Evolutionary conservation across 1,140 invertebrate genomes (phyloP).

Genomic region (Drosophila hydei): DNA sequence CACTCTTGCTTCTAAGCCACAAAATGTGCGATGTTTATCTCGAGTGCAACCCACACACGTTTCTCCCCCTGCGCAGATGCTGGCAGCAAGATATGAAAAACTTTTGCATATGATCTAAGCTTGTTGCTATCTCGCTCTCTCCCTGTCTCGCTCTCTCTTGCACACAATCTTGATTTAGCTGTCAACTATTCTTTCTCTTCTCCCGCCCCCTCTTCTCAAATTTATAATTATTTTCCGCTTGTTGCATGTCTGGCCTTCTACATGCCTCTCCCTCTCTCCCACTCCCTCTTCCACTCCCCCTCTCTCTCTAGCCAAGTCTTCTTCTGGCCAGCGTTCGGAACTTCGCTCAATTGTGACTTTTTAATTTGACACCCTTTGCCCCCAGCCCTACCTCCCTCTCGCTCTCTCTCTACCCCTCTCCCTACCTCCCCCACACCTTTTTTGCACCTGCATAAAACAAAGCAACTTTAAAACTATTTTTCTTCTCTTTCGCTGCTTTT

Average conservation of each 20-base stretch:
- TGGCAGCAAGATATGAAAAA: constrained; percentile 11
- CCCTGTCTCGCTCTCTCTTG: background rate
- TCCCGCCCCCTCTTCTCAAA: constrained; percentile 34
- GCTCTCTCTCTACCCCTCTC: constrained; percentile 1
- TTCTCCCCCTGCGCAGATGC: constrained; percentile 2
- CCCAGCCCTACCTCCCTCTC: background rate
- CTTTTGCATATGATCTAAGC: constrained; percentile 19
- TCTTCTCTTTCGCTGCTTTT: constrained; percentile 7
- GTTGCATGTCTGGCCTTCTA: constrained; percentile 53
- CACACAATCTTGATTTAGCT: background rate
- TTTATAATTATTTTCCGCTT: constrained; percentile 78
- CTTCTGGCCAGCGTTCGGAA: constrained; percentile 12
- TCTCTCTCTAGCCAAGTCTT: constrained; percentile 34
- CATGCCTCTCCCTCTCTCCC: constrained; percentile 1
- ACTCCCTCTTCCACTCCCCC: constrained; percentile 27
- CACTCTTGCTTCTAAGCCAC: constrained; percentile 30
- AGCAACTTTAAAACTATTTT: constrained; percentile 39
- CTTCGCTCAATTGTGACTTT: constrained; percentile 51
- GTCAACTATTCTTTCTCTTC: too few relatives aligned
- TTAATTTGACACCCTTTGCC: constrained; percentile 36
- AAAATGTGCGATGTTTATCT: constrained; percentile 47
- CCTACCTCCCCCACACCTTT: constrained; percentile 5
- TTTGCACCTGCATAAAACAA: constrained; percentile 56
- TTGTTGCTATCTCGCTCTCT: constrained; percentile 3
- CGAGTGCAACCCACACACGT: constrained; percentile 13